Evolutionary conservation across 2,888 invertebrate genomes (phyloP).

Genomic region (Mesoligia furuncula): DNA sequence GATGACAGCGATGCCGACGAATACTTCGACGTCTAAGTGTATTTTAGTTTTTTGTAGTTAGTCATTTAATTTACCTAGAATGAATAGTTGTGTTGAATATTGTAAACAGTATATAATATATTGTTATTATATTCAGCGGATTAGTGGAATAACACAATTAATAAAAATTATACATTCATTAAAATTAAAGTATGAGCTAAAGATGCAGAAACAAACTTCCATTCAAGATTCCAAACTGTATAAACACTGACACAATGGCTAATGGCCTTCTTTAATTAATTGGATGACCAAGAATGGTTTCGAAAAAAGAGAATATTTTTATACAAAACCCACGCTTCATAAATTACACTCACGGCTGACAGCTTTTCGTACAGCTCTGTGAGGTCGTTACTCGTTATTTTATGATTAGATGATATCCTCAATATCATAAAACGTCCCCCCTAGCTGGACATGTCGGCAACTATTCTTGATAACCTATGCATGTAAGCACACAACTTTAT

Average conservation of each 20-base stretch:
- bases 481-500: not conserved
- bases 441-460: conserved; percentile 15
- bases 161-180: too few species aligned
- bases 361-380: conserved; percentile 1
- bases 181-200: not conserved
- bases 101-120: too few species aligned
- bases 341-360: conserved; percentile 7
- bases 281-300: not conserved
- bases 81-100: too few species aligned
- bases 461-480: conserved; percentile 18
- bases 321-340: conserved; percentile 21
- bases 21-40: too few species aligned
- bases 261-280: not conserved
- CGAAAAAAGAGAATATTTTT: not conserved
- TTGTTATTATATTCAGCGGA: too few species aligned
- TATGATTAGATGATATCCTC: conserved; percentile 32
- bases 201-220: not conserved
- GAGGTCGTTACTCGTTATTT: conserved; percentile 24
- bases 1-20: too few species aligned
- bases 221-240: not conserved
- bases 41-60: too few species aligned
- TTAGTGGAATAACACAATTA: too few species aligned
- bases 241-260: not conserved
- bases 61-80: too few species aligned
- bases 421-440: conserved; percentile 38